A percentile compares a stretch with the other conserved stretches of the same genome.
Conservation (phyloP, 1,140 invertebrate genomes). For the Platyscapa corneri region DNA sequence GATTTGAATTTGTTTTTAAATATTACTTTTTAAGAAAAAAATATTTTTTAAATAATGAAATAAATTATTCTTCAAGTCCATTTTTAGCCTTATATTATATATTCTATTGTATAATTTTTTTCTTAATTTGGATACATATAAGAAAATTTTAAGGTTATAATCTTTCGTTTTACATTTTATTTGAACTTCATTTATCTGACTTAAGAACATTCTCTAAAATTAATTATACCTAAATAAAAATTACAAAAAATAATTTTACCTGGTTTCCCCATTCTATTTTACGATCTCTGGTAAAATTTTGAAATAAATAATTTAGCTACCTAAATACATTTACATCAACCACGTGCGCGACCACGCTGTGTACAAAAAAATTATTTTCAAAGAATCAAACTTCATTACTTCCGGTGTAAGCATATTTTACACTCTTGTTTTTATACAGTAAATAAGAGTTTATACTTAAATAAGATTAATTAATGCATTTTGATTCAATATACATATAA, state of each 20-base stretch:
- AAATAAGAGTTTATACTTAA: too few species aligned
- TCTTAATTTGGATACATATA: too few species aligned
- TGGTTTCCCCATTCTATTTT: constrained; percentile 52
- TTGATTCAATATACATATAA: too few species aligned
- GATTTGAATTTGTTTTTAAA: too few species aligned
- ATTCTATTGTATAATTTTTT: too few species aligned
- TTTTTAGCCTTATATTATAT: too few species aligned
- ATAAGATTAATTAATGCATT: too few species aligned
- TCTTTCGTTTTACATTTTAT: neutral
- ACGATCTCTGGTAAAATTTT: neutral
- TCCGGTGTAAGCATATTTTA: constrained; percentile 3
- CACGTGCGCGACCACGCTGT: constrained; percentile 4
- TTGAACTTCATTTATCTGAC: neutral
- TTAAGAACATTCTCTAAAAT: neutral
- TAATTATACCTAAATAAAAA: neutral
- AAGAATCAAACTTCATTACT: constrained; percentile 24
- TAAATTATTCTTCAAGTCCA: too few species aligned
- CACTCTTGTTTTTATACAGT: too few species aligned
- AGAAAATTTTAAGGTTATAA: constrained; percentile 25
- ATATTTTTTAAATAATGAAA: too few species aligned
- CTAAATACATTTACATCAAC: neutral
- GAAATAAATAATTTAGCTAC: neutral
- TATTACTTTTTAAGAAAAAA: too few species aligned
- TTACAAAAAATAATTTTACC: constrained; percentile 42
- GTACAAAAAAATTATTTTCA: neutral